Conservation (phyloP, 2,113 vertebrate genomes). For the Larimichthys crocea region DNA sequence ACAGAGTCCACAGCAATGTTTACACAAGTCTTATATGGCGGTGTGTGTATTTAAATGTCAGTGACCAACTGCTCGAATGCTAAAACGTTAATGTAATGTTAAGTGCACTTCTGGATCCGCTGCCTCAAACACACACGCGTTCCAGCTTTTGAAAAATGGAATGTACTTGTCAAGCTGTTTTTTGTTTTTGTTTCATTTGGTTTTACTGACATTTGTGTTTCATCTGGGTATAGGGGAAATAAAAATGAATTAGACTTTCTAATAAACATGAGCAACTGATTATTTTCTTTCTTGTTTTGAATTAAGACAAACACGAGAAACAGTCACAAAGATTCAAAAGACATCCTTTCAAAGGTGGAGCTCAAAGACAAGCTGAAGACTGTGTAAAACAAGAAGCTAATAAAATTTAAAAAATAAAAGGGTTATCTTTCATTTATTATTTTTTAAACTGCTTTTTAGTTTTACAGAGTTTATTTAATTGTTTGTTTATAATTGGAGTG, state of each 20-base stretch:
- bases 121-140: conserved; percentile 62
- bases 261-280: conserved; percentile 74
- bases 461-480: not conserved
- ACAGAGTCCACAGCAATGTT: conserved; percentile 52
- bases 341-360: not conserved
- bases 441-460: not conserved
- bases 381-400: not conserved
- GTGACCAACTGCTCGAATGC: conserved; percentile 34
- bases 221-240: conserved; percentile 66
- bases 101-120: conserved; percentile 77
- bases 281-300: conserved; percentile 70
- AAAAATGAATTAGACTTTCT: conserved; percentile 83
- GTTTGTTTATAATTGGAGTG: not conserved
- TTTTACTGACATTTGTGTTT: conserved; percentile 76
- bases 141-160: conserved; percentile 70
- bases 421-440: no score
- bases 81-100: conserved; percentile 52
- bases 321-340: not conserved
- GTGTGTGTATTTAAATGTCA: conserved; percentile 52
- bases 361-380: not conserved
- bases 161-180: conserved; percentile 79
- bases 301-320: conserved; percentile 25
- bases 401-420: not conserved
- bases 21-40: conserved; percentile 41
- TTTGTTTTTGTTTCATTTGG: conserved; percentile 61